Evolutionary conservation across 2,888 invertebrate genomes (phyloP), one percentile per base, ranked within the genome.

Genomic region (Drosophila pseudotakahashii): DNA sequence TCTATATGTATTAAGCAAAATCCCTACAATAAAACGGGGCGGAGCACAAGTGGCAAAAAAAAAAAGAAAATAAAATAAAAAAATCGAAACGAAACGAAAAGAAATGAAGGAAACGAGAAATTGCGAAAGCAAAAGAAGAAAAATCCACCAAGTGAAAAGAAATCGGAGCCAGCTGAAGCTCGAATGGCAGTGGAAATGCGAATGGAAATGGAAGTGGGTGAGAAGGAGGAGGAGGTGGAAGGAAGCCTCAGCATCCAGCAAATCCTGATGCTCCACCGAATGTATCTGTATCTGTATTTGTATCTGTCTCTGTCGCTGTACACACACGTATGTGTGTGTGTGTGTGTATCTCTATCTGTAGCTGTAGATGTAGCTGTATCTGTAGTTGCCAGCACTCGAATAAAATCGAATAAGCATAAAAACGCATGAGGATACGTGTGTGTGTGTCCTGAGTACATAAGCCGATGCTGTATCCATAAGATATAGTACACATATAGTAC

Each of bases 1-100:
- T 83, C 42, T 37, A 67, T 54, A 58, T 75, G 44, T 76, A 84
- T 74, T 66, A 76, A 72, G 83, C 71, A 73, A 77, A 89, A 88
- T 81, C 85, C 89, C 89, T 88, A 88, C 82, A 89, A 88, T 85
- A 89, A 83, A 89, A 83, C 60, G 82, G 89, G 83, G 89, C 89
- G 88, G 89, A 83, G 89, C 89, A 88, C 83, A 81, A 89, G 89
- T 85, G 75, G 68, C 73, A 79, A 84, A 75, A 57, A 32, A 55
- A 41, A 51, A 26, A 44, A 50, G 30, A 39, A n/a, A 37, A 47
- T 48, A 44, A 57, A 41, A 51, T 44, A 44, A 54, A 45, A 52
- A 37, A 59, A 58, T 36, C 34, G 34, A 34, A 51, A 55, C 64
- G 67, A 82, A 83, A 87, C 88, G 87, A 87, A 88, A 81, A 89